Percentiles rank a stretch among this genome's conserved stretches.
Evolutionary conservation across 2,888 invertebrate genomes (phyloP).

Genomic region (Eupithecia subumbrata): DNA sequence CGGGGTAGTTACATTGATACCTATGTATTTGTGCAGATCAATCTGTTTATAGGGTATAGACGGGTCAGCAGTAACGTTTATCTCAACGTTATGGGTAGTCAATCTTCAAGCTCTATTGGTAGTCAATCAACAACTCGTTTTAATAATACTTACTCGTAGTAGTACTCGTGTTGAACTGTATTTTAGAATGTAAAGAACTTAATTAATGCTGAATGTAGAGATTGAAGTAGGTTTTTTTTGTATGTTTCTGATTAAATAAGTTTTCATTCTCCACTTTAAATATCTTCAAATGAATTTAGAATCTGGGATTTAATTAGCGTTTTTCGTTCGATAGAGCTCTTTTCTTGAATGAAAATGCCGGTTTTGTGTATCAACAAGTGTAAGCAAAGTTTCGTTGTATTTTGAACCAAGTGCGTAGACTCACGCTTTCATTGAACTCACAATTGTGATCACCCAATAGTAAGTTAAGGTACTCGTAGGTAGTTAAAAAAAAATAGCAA

Average conservation of each 20-base stretch:
- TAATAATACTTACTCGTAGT: background rate
- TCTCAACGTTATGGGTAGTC: background rate
- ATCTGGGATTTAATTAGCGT: background rate
- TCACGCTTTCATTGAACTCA: background rate
- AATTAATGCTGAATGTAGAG: background rate
- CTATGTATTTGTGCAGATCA: background rate
- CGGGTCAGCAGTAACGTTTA: background rate
- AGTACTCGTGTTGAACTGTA: no score
- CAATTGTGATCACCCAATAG: no score
- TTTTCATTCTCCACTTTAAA: background rate
- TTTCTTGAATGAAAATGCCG: conserved; percentile 4
- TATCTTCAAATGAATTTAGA: background rate
- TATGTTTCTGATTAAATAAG: background rate
- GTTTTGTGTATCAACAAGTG: conserved; percentile 2
- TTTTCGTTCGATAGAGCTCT: background rate
- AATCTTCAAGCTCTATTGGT: background rate
- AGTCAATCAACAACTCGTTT: background rate
- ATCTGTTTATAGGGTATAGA: background rate
- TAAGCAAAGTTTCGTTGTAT: no score
- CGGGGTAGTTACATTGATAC: background rate
- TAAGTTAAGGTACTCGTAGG: no score
- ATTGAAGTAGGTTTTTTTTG: background rate
- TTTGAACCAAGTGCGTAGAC: background rate
- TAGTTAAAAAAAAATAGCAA: no score
- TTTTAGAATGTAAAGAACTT: background rate